Evolutionary conservation across 2,888 invertebrate genomes (phyloP).

Genomic region (Plemyria rubiginata): DNA sequence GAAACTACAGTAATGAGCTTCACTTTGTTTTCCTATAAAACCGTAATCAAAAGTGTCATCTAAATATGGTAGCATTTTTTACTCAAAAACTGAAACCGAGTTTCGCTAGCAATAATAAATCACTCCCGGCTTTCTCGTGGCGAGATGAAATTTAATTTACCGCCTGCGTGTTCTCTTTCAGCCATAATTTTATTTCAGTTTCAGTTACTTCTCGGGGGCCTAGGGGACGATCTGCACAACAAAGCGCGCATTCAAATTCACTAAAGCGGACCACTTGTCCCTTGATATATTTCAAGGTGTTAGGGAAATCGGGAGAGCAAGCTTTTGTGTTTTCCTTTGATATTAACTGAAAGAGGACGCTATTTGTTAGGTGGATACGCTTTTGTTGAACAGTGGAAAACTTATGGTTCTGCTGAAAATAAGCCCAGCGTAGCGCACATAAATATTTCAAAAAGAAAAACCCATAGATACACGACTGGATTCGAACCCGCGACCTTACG

Average conservation of each 20-base stretch:
- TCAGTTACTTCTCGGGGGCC: conserved; percentile 4
- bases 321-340: conserved; percentile 9
- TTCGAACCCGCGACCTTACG: too few relatives aligned
- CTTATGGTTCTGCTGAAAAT: not conserved
- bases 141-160: conserved; percentile 32
- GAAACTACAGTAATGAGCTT: not conserved
- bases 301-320: conserved; percentile 6
- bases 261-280: conserved; percentile 46
- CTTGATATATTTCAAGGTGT: conserved; percentile 32
- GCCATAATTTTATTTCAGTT: conserved; percentile 38
- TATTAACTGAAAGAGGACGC: not conserved
- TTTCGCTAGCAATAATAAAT: conserved; percentile 10
- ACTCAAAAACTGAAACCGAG: not conserved
- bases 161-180: conserved; percentile 33
- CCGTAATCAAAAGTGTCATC: too few relatives aligned
- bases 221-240: conserved; percentile 37
- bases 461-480: too few relatives aligned
- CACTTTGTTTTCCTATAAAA: not conserved
- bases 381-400: not conserved
- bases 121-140: conserved; percentile 14
- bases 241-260: conserved; percentile 39
- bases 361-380: not conserved
- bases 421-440: too few relatives aligned
- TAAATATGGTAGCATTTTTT: too few relatives aligned
- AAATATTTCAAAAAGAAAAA: too few relatives aligned